Conservation (phyloP, 1,140 invertebrate species). For the Campoletis sonorensis region DNA sequence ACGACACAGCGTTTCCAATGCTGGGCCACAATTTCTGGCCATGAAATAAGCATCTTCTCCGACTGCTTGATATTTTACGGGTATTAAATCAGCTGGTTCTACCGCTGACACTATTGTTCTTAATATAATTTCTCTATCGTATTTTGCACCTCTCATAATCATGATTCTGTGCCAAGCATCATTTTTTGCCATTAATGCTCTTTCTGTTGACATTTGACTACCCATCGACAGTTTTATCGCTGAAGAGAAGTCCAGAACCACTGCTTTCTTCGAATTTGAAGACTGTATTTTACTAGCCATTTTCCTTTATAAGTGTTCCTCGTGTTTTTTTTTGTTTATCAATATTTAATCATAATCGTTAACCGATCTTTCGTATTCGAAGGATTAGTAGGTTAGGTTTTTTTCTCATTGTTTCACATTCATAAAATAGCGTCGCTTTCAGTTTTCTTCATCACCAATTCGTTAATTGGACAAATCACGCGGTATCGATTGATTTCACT, state of each 20-base stretch:
- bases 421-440: no score
- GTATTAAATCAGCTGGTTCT: slow-evolving; percentile 76
- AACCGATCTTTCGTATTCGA: no score
- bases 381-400: no score
- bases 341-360: no score
- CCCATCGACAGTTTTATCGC: slow-evolving; percentile 65
- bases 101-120: slow-evolving; percentile 74
- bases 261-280: slow-evolving; percentile 47
- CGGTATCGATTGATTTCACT: no score
- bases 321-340: not conserved
- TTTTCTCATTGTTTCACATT: no score
- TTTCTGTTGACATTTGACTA: slow-evolving; percentile 64
- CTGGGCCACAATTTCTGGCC: slow-evolving; percentile 75
- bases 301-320: no score
- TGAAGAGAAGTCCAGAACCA: slow-evolving; percentile 61
- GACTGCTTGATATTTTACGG: slow-evolving; percentile 72
- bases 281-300: slow-evolving; percentile 31
- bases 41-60: slow-evolving; percentile 73
- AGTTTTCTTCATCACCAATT: no score
- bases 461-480: no score
- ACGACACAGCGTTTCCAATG: slow-evolving; percentile 74
- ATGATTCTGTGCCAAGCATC: slow-evolving; percentile 71
- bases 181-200: slow-evolving; percentile 65
- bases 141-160: slow-evolving; percentile 64
- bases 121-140: slow-evolving; percentile 72